Conservation (phyloP, 1,140 invertebrate species). For the Macrocentrus cingulum region DNA sequence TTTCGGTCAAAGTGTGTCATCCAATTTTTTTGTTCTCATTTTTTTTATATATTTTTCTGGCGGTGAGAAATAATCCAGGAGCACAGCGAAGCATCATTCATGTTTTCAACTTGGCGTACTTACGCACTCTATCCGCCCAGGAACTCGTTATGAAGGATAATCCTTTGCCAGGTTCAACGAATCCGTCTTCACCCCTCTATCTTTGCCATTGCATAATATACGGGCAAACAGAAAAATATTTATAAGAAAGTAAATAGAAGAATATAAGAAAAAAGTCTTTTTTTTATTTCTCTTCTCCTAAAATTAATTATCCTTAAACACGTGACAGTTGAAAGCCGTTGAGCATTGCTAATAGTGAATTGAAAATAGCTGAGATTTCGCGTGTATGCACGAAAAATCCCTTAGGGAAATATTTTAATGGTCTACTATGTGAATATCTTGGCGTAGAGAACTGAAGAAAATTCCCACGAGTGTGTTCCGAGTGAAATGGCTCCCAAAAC, state of each 20-base stretch:
- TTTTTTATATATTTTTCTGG: background rate
- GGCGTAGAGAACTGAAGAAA: background rate
- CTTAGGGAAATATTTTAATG: background rate
- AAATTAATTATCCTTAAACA: background rate
- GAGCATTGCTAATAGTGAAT: no score
- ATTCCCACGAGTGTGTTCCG: slow-evolving; percentile 38
- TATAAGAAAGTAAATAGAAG: no score
- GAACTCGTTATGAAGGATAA: slow-evolving; percentile 16
- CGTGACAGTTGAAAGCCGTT: no score
- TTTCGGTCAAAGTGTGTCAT: no score
- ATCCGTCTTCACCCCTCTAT: background rate
- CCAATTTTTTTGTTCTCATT: no score
- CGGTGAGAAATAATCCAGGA: background rate
- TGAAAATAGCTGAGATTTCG: no score
- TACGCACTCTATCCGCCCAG: background rate
- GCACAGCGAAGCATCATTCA: no score
- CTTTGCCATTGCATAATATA: background rate
- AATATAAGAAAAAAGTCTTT: slow-evolving; percentile 3
- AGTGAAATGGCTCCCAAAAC: slow-evolving; percentile 51
- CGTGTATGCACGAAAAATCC: no score
- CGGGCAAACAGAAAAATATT: background rate
- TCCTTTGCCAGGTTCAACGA: background rate
- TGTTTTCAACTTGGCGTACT: no score
- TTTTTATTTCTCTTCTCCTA: background rate
- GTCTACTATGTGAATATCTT: background rate